Evolutionary conservation across 37 sponge, comb jelly and placozoan species (phyloP).

Genomic region (Agelas oroides): DNA sequence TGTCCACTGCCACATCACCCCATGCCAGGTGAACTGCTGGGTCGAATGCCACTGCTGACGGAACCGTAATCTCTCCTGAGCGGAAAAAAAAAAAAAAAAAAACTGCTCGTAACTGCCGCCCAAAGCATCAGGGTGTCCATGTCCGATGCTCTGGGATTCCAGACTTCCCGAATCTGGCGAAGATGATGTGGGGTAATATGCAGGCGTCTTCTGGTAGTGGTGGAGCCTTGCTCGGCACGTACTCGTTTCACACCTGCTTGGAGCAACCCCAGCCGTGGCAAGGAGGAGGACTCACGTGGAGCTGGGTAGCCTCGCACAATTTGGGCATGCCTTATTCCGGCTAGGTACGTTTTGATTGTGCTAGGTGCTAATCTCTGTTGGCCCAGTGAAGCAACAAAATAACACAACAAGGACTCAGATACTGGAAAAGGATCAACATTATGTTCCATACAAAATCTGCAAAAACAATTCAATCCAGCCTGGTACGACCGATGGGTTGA

Average conservation of each 20-base stretch:
- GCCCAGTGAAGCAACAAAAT: conserved; percentile 7
- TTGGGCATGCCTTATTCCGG: conserved; percentile 46
- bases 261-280: conserved; percentile 41
- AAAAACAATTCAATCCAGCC: conserved; percentile 2
- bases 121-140: conserved; percentile 18
- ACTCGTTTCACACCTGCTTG: conserved; percentile 5
- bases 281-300: background rate
- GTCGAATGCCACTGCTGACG: conserved; percentile 11
- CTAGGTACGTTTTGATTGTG: conserved; percentile 46
- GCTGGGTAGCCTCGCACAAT: conserved; percentile 24
- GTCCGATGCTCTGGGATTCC: background rate
- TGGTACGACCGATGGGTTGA: conserved; percentile 39
- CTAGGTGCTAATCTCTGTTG: background rate
- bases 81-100: conserved; percentile 29
- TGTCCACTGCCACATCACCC: conserved; percentile 34
- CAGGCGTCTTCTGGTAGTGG: background rate
- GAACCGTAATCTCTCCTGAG: conserved; percentile 39
- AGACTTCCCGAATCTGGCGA: background rate
- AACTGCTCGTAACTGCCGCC: conserved; percentile 52
- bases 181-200: conserved; percentile 39
- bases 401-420: conserved; percentile 22
- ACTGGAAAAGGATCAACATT: conserved; percentile 36
- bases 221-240: background rate
- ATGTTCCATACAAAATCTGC: background rate
- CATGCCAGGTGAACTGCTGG: conserved; percentile 4